Evolutionary conservation across 2,113 vertebrate genomes (phyloP).

Genomic region (Scomber colias): DNA sequence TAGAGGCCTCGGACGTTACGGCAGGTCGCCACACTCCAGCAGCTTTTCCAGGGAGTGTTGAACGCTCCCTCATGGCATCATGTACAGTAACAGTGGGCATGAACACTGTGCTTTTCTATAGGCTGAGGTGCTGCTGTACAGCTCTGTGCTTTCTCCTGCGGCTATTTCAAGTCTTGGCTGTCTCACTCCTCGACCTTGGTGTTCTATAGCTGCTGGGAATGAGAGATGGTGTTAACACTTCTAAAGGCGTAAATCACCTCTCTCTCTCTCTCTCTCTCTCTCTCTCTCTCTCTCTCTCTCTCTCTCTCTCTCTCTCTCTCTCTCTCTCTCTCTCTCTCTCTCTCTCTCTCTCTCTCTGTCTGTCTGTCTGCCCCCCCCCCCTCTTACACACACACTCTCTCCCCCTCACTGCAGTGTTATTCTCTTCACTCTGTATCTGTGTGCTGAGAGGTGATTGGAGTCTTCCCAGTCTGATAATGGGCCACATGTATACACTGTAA

Average conservation of each 20-base stretch:
- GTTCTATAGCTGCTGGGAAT: conserved; percentile 71
- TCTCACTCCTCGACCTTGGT: conserved; percentile 74
- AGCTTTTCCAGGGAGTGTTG: neutral
- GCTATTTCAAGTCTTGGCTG: conserved; percentile 54
- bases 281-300: neutral
- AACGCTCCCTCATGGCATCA: neutral
- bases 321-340: neutral
- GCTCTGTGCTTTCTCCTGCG: conserved; percentile 47
- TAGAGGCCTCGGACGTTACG: neutral
- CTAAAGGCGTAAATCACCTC: conserved; percentile 73
- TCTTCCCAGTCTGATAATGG: conserved; percentile 77
- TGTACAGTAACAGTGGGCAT: neutral
- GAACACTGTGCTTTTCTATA: conserved; percentile 27
- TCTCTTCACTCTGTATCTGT: conserved; percentile 63
- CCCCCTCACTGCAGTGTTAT: conserved; percentile 58
- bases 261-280: conserved; percentile 3
- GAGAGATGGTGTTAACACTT: conserved; percentile 74
- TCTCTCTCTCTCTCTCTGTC: neutral
- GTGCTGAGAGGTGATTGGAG: conserved; percentile 74
- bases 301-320: neutral
- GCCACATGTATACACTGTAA: conserved; percentile 34
- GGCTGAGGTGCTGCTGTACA: conserved; percentile 10
- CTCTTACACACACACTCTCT: neutral
- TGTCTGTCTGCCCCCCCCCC: neutral
- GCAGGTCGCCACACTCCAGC: neutral